phyloP scores from a whole-genome alignment of 2,888 invertebrate genomes.

The Andricus curvator region DNA sequence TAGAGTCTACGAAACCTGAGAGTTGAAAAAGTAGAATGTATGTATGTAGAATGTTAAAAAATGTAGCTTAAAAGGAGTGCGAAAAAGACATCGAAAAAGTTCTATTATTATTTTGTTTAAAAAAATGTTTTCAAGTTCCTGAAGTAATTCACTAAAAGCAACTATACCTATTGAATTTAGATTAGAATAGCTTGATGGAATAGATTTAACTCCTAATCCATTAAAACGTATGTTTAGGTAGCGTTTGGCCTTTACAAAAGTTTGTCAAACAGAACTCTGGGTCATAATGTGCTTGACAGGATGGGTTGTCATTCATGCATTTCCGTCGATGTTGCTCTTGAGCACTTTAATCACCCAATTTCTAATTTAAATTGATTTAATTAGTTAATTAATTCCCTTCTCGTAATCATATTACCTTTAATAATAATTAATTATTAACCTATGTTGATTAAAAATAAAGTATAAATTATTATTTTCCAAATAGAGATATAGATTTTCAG shows the following conservation, averaged over 20 bases:
- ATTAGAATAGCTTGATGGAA: neutral
- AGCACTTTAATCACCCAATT: neutral
- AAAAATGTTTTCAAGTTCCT: neutral
- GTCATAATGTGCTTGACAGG: neutral
- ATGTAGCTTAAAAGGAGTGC: neutral
- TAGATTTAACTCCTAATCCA: slow-evolving; percentile 18
- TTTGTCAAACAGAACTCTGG: neutral
- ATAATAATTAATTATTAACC: neutral
- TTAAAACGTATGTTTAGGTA: slow-evolving; percentile 23
- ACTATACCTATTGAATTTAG: slow-evolving; percentile 1
- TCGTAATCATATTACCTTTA: neutral
- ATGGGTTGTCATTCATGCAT: neutral
- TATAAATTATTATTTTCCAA: neutral
- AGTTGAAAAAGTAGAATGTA: neutral
- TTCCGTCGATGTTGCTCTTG: neutral
- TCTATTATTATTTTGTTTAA: neutral
- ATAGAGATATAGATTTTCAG: no score
- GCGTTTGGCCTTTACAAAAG: neutral
- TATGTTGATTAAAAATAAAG: neutral
- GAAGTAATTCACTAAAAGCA: neutral
- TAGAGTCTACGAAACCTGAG: neutral
- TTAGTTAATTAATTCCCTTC: neutral
- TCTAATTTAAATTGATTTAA: neutral
- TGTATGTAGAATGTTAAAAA: neutral
- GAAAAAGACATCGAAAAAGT: neutral